Evolutionary conservation across 2,888 invertebrate genomes (phyloP), one percentile per base, ranked within the genome.

Genomic region (Eretmocerus hayati): DNA sequence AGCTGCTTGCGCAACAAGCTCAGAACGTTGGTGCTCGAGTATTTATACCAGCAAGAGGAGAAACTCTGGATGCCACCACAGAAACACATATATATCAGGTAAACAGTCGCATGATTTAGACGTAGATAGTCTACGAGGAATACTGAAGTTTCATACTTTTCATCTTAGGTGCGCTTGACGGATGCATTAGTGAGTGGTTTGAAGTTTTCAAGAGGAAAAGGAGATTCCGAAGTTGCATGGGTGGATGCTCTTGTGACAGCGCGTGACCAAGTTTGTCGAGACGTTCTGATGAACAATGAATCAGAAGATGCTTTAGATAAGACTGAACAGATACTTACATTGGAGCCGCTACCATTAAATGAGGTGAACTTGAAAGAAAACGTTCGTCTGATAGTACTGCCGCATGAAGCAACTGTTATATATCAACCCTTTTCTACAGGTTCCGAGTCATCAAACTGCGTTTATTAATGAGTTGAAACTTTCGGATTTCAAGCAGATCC

Each of bases 51-150:
- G 74, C 73, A 9, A 78, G 79, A 46, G 88, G 89, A 0, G 95
- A 96, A 61, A 77, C 82, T 1, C 81, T 99, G 4, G 97, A 99
- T 70, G 96, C 92, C 0, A 97, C 99, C 0, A 94, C 94, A 0
- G 97, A 99, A 72, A 92, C 93, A 0, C 92, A 96, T 63, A 99
- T 99, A 60, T 97, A 94, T 72, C 97, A 97, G 79, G 91, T 90
- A 53, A 44, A 19, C 42, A 42, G 3, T 41, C 8, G 11, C 11
- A 6, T 6, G 6, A 26, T 26, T 26, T 11, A 9, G 6, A 26
- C 26, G 26, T 26, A 9, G 8, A 26, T 26, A 9, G 6, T 26
- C 26, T 26, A 26, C 26, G 6, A 9, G 26, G 11, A 26, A 26
- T 9, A 26, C 26, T 6, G 11, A 26, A 26, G 26, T 26, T 26